Conservation (phyloP, 2,113 vertebrate species). For the Ia io region DNA sequence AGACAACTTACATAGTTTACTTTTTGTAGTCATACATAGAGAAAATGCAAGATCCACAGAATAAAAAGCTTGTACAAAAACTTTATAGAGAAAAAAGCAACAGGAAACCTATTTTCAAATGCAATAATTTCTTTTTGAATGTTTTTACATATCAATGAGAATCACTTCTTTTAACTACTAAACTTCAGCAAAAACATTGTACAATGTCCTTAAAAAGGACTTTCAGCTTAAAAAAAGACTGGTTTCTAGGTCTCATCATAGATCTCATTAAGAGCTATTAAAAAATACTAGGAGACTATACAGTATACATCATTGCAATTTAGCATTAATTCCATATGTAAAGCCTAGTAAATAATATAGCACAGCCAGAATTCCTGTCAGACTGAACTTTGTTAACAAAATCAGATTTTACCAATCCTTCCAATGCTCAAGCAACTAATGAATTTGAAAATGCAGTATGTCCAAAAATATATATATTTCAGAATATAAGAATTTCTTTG, state of each 20-base stretch:
- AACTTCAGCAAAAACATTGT: background rate
- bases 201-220: background rate
- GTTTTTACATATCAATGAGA: background rate
- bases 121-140: conserved; percentile 9
- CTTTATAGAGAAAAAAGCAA: background rate
- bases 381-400: background rate
- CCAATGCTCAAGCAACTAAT: background rate
- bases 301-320: background rate
- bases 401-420: background rate
- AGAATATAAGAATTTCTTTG: background rate
- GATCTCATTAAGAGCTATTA: background rate
- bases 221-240: background rate
- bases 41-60: background rate
- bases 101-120: background rate
- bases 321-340: background rate
- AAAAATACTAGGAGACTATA: background rate
- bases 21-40: background rate
- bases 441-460: background rate
- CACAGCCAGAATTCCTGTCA: background rate
- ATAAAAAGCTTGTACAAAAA: background rate
- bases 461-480: background rate
- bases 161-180: background rate
- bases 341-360: background rate
- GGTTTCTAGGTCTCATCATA: conserved; percentile 18
- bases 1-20: background rate